Evolutionary conservation across 2,888 invertebrate genomes (phyloP), one percentile per base, ranked within the genome.

Genomic region (Tiliacea citrago): DNA sequence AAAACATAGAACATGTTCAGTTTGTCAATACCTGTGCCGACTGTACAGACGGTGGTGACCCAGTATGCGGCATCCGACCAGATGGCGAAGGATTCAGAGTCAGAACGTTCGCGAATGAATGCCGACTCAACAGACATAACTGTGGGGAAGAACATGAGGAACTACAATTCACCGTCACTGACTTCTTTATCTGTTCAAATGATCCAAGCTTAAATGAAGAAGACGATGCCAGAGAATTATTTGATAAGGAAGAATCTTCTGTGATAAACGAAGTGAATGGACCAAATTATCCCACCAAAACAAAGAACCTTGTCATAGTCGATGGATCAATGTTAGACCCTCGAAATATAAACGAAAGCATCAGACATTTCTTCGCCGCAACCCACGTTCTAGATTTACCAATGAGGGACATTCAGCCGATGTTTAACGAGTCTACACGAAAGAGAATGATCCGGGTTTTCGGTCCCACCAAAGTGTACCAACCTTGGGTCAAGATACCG

Each of bases 311-410:
- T 4, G 68, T 96, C 2, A 85, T 96, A 0, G 85, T 95, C 0
- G 90, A 93, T 55, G 91, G 89, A 16, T 86, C 91, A 3, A 87
- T 91, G 82, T 85, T 93, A 18, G 90, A 91, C 60, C 77, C 73
- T 13, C 85, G 81, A 18, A 88, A 94, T 68, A 84, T 94, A 6
- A 95, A 94, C 73, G 90, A 93, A 2, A 93, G 93, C 35, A 90
- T 95, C 13, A 90, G 92, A 4, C 91, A 92, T 45, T 96, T 96
- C 81, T 96, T 96, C 75, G 93, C 93, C 21, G 89, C 93, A 0
- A 95, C 96, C 0, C 96, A 95, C 74, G 82, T 92, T 5, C 87
- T 91, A 2, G 92, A 94, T 82, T 77, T 96, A 29, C 95, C 95
- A 0, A 72, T 95, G 21, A 85, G 81, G 69, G 91, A 93, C 53